Evolutionary conservation across 2,888 invertebrate genomes (phyloP).

Genomic region (Eulithis prunata): DNA sequence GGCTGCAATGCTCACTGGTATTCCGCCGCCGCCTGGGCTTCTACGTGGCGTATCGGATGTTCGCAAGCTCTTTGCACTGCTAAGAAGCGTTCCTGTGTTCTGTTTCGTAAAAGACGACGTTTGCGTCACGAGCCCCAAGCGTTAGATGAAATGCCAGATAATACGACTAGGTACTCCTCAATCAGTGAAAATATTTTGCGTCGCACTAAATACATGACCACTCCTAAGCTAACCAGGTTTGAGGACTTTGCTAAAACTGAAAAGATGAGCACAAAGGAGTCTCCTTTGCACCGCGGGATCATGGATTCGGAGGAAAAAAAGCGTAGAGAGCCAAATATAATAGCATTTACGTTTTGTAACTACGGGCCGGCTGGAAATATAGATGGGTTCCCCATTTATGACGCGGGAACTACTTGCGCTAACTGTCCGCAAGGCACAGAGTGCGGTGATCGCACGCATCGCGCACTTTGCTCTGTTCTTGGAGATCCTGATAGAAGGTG

Average conservation of each 20-base stretch:
- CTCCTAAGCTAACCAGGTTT: conserved; percentile 46
- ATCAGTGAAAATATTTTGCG: conserved; percentile 59
- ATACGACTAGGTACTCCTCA: conserved; percentile 41
- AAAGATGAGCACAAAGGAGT: conserved; percentile 48
- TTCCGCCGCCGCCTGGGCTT: conserved; percentile 75
- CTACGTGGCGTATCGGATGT: conserved; percentile 76
- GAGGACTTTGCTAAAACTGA: conserved; percentile 57
- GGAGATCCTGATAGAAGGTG: conserved; percentile 64
- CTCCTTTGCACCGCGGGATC: conserved; percentile 66
- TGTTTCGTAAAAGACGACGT: conserved; percentile 61
- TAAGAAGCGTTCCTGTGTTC: conserved; percentile 63
- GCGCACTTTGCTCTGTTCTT: conserved; percentile 65
- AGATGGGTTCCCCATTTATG: conserved; percentile 76
- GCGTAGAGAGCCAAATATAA: conserved; percentile 60
- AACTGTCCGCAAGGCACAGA: conserved; percentile 74
- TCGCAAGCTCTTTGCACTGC: conserved; percentile 75
- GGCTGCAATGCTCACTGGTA: conserved; percentile 79
- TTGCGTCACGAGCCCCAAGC: background rate
- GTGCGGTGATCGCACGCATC: conserved; percentile 71
- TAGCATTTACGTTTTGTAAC: conserved; percentile 77
- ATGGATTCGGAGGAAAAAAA: conserved; percentile 43
- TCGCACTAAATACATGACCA: conserved; percentile 65
- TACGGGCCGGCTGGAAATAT: conserved; percentile 79
- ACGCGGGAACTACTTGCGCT: conserved; percentile 65
- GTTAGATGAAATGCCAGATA: background rate